Conservation (phyloP, 2,888 invertebrate species). For the Lysandra bellargus region DNA sequence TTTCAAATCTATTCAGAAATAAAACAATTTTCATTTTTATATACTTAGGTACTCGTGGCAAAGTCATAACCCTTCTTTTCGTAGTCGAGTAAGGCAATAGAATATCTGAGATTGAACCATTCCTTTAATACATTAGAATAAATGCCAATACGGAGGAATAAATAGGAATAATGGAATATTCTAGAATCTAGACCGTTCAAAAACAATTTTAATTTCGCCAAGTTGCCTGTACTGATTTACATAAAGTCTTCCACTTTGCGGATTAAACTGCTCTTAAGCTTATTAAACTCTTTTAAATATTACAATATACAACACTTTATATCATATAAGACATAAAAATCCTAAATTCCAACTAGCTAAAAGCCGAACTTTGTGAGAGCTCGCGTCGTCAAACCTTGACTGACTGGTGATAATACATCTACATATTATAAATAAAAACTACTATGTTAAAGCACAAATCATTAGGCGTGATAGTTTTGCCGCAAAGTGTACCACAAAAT, state of each 20-base stretch:
- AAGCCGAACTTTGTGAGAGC: too few species aligned
- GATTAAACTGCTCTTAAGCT: not conserved
- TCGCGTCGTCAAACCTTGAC: too few species aligned
- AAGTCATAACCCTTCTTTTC: not conserved
- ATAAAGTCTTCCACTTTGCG: not conserved
- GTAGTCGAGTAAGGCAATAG: not conserved
- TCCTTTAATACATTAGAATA: not conserved
- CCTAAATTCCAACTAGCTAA: too few species aligned
- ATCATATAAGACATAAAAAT: too few species aligned
- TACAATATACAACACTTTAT: too few species aligned
- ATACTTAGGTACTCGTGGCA: not conserved
- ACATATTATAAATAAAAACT: too few species aligned
- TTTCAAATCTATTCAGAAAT: too few species aligned
- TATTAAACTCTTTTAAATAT: not conserved
- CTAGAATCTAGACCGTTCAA: not conserved
- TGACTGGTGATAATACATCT: too few species aligned
- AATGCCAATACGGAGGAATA: not conserved
- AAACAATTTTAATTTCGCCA: not conserved
- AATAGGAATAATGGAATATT: constrained; percentile 1
- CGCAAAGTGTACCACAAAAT: too few species aligned
- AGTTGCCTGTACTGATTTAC: not conserved
- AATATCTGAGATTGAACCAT: constrained; percentile 3
- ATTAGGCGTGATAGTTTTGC: too few species aligned
- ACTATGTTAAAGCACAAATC: too few species aligned
- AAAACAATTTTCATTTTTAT: too few species aligned